Percentiles rank a stretch among this genome's conserved stretches.
These are phyloP conservation scores for Patella ulyssiponensis DNA, from an alignment of 2,888 invertebrate species.

Conservation along the genomic window DNA sequence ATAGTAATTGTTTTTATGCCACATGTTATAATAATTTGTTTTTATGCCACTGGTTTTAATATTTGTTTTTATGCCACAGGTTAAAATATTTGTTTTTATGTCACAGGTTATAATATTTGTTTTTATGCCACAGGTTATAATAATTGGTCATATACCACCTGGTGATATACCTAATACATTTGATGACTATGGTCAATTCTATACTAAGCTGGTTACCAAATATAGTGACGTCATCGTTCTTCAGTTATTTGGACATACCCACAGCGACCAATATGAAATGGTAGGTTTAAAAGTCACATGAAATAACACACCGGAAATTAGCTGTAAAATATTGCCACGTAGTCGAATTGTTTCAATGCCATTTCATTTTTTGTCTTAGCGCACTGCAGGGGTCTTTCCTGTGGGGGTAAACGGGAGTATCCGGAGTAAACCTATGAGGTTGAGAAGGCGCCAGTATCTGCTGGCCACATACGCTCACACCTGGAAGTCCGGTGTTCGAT, in stretches of 20 bases:
- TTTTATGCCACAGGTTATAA: conserved; percentile 33
- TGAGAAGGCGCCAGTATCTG: no score
- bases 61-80: conserved; percentile 20
- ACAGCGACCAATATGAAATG: conserved; percentile 34
- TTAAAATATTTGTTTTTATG: conserved; percentile 27
- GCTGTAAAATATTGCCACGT: no score
- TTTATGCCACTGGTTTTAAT: neutral
- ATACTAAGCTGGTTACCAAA: conserved; percentile 21
- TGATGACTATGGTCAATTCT: conserved; percentile 27
- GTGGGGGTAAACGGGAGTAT: no score
- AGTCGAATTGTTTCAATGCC: no score
- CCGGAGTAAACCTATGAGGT: no score
- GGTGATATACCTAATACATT: conserved; percentile 17
- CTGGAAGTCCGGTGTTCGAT: no score
- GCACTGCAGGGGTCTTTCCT: no score
- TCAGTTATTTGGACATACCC: conserved; percentile 37
- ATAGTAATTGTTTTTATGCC: neutral
- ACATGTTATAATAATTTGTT: no score
- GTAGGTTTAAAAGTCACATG: conserved; percentile 19
- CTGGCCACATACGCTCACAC: no score
- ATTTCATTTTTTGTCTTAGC: no score
- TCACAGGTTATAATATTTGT: neutral
- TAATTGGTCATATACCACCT: conserved; percentile 35
- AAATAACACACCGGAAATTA: no score
- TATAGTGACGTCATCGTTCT: conserved; percentile 35